Evolutionary conservation across 2,888 invertebrate genomes (phyloP).

Genomic region (Mesorhabditis spiculigera): DNA sequence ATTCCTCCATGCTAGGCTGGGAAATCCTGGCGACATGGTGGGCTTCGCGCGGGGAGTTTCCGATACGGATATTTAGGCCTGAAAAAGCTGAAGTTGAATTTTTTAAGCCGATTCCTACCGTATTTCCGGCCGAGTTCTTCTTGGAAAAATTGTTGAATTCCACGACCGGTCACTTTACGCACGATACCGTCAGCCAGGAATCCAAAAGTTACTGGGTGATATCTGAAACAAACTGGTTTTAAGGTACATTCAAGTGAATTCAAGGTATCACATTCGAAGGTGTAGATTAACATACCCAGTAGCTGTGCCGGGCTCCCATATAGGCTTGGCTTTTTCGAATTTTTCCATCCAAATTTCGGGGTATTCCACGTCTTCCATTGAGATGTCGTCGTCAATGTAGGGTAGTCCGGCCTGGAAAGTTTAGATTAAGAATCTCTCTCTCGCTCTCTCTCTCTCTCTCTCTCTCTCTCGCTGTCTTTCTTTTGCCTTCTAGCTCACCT

Average conservation of each 20-base stretch:
- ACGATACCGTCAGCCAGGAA: slow-evolving; percentile 44
- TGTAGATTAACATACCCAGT: slow-evolving; percentile 12
- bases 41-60: slow-evolving; percentile 23
- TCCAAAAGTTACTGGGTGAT: slow-evolving; percentile 60
- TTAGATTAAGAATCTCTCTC: not conserved
- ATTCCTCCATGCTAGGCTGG: slow-evolving; percentile 36
- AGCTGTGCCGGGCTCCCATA: slow-evolving; percentile 57
- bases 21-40: slow-evolving; percentile 34
- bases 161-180: slow-evolving; percentile 36
- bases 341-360: slow-evolving; percentile 26
- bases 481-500: slow-evolving; percentile 39
- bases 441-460: slow-evolving; percentile 1
- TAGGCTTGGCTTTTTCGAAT: slow-evolving; percentile 56
- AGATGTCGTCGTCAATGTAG: slow-evolving; percentile 39
- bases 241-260: slow-evolving; percentile 10
- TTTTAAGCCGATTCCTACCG: slow-evolving; percentile 16
- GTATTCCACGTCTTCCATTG: slow-evolving; percentile 18
- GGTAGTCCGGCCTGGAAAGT: slow-evolving; percentile 59
- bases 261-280: not conserved
- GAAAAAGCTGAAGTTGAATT: not conserved
- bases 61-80: slow-evolving; percentile 45
- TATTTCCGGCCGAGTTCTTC: slow-evolving; percentile 49
- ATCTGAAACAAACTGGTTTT: slow-evolving; percentile 18
- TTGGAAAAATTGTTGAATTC: slow-evolving; percentile 48
- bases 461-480: slow-evolving; percentile 3